phyloP scores from a whole-genome alignment of 2,888 invertebrate species.

The Sycophila texana region DNA sequence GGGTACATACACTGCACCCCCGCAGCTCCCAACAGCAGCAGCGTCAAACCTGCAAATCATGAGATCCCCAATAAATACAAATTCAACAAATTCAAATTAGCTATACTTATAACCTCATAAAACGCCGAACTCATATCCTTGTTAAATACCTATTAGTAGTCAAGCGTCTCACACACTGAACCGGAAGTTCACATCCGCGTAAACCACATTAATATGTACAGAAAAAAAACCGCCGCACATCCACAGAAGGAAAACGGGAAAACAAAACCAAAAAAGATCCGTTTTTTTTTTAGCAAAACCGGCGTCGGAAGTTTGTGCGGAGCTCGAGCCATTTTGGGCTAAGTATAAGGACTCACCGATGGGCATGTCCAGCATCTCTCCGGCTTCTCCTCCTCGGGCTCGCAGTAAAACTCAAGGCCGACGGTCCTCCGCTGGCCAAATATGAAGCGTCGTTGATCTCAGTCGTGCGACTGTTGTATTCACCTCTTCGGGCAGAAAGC shows the following conservation, averaged over 20 bases:
- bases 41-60: conserved; percentile 29
- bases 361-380: conserved; percentile 26
- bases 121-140: too few species aligned
- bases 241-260: background rate
- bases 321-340: background rate
- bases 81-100: background rate
- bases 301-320: background rate
- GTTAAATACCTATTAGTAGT: too few species aligned
- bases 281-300: conserved; percentile 11
- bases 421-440: background rate
- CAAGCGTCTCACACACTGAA: background rate
- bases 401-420: background rate
- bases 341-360: conserved; percentile 33
- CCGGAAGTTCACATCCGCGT: background rate
- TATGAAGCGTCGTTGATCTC: background rate
- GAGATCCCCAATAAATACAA: background rate
- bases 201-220: background rate
- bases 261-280: background rate
- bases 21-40: conserved; percentile 39
- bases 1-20: conserved; percentile 80
- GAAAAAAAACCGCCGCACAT: background rate
- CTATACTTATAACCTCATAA: conserved; percentile 12
- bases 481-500: background rate
- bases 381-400: background rate
- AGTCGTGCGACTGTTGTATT: background rate